A percentile compares a stretch with the other conserved stretches of the same genome.
These are phyloP conservation scores for Notocelia uddmanniana DNA, from an alignment of 2,888 invertebrate genomes.

Conservation along the genomic window DNA sequence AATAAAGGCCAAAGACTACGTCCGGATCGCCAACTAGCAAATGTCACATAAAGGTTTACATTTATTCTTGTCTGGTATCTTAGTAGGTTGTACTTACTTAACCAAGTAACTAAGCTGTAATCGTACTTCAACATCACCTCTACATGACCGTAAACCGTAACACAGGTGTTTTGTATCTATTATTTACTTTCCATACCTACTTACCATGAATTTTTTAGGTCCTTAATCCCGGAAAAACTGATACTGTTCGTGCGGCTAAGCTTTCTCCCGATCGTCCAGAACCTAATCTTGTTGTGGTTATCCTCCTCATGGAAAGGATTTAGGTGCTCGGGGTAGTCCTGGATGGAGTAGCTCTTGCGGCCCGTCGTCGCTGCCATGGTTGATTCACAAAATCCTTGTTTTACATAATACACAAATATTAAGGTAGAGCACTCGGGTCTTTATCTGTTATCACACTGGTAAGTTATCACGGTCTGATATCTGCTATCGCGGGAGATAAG, in stretches of 20 bases:
- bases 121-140: conserved; percentile 25
- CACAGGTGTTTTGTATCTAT: conserved; percentile 36
- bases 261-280: conserved; percentile 86
- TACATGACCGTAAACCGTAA: conserved; percentile 35
- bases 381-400: conserved; percentile 63
- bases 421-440: conserved; percentile 74
- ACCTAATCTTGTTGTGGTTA: conserved; percentile 87
- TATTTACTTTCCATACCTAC: conserved; percentile 50
- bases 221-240: conserved; percentile 85
- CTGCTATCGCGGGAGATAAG: conserved; percentile 80
- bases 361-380: conserved; percentile 76
- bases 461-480: conserved; percentile 78
- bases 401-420: conserved; percentile 78
- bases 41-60: background rate
- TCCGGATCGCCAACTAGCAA: background rate
- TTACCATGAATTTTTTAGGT: conserved; percentile 87
- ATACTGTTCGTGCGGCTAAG: conserved; percentile 87
- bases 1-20: conserved; percentile 22
- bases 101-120: conserved; percentile 12
- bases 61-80: background rate
- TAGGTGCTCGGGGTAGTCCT: conserved; percentile 91
- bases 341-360: conserved; percentile 85
- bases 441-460: conserved; percentile 82
- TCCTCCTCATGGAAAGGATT: conserved; percentile 91
- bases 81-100: conserved; percentile 2